phyloP scores from a whole-genome alignment of 1,140 invertebrate genomes.

The Drosophila mauritiana region DNA sequence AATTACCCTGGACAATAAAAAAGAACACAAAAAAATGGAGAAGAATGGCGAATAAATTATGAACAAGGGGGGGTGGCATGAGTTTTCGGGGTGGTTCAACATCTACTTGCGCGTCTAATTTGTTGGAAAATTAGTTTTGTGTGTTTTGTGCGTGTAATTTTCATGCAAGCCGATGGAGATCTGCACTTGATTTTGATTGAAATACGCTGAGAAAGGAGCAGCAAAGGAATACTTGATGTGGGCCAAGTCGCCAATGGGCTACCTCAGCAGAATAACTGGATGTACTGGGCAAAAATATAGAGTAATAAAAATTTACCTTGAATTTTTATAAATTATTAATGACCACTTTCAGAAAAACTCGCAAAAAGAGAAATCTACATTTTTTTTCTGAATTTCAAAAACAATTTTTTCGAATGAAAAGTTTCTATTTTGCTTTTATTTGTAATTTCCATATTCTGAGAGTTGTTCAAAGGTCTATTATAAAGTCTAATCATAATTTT shows the following conservation, averaged over 20 bases:
- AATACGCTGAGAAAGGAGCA: constrained; percentile 46
- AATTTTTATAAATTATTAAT: not conserved
- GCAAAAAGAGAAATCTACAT: no score
- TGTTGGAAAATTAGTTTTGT: constrained; percentile 82
- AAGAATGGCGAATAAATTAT: constrained; percentile 75
- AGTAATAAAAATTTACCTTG: not conserved
- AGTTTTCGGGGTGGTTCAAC: constrained; percentile 11
- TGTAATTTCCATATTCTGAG: no score
- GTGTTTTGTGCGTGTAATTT: constrained; percentile 79
- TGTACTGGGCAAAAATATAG: not conserved
- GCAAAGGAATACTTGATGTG: not conserved
- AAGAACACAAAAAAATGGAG: constrained; percentile 35
- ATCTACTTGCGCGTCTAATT: constrained; percentile 77
- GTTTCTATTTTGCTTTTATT: no score
- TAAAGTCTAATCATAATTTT: no score
- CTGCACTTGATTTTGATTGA: constrained; percentile 81
- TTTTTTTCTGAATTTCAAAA: no score
- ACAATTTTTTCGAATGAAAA: no score
- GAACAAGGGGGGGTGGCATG: constrained; percentile 48
- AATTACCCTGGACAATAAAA: constrained; percentile 80
- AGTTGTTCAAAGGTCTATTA: no score
- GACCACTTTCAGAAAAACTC: no score
- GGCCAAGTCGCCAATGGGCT: not conserved
- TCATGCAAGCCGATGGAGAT: constrained; percentile 65
- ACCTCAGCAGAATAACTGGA: not conserved